phyloP scores from a whole-genome alignment of 2,888 invertebrate genomes.

The Meandrusa payeni region DNA sequence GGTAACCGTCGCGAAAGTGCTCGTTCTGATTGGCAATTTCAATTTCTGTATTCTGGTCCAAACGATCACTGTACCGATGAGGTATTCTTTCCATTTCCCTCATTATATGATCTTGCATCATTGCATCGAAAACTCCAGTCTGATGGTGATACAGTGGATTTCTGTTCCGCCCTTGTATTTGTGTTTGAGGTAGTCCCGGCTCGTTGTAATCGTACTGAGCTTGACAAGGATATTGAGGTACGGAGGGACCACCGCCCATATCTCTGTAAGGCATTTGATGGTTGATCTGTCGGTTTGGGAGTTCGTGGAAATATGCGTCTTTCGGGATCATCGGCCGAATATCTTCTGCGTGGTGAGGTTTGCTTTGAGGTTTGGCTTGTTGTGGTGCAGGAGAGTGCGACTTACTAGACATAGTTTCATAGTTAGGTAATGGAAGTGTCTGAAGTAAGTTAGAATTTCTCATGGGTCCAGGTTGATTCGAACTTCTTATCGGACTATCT shows the following conservation, averaged over 20 bases:
- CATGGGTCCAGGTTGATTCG: slow-evolving; percentile 77
- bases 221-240: slow-evolving; percentile 47
- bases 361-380: slow-evolving; percentile 40
- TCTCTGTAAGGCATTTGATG: slow-evolving; percentile 59
- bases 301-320: slow-evolving; percentile 82
- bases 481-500: slow-evolving; percentile 67
- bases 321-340: slow-evolving; percentile 73
- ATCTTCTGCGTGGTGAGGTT: slow-evolving; percentile 45
- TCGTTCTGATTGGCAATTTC: slow-evolving; percentile 72
- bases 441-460: slow-evolving; percentile 75
- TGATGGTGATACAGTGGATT: slow-evolving; percentile 69
- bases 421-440: slow-evolving; percentile 78
- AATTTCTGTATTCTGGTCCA: slow-evolving; percentile 71
- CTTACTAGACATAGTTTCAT: slow-evolving; percentile 75
- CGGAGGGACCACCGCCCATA: slow-evolving; percentile 51
- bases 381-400: slow-evolving; percentile 61
- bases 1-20: slow-evolving; percentile 62
- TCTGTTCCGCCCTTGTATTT: slow-evolving; percentile 59
- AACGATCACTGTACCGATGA: slow-evolving; percentile 70
- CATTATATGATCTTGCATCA: slow-evolving; percentile 77
- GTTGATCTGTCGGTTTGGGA: slow-evolving; percentile 68
- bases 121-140: slow-evolving; percentile 71
- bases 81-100: slow-evolving; percentile 76
- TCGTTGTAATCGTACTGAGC: slow-evolving; percentile 59
- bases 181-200: slow-evolving; percentile 50